Base-by-base conservation (phyloP, 1,140 invertebrate species). In the Bombus confusus region DNA sequence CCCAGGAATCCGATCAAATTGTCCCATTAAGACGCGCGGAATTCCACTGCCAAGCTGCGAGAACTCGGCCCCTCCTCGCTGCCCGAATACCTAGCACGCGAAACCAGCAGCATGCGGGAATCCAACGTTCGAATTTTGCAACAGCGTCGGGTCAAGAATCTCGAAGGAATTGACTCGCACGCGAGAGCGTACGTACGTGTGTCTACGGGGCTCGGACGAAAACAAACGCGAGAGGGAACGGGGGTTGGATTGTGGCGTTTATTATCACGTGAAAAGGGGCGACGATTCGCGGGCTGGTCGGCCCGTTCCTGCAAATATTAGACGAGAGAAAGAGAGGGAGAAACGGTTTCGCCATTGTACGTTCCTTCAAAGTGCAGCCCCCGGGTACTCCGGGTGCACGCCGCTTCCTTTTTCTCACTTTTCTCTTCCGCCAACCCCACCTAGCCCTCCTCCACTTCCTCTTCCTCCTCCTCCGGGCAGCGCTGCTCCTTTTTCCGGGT, bases 401-500 rank as follows among this genome's bases (percentile, higher is more conserved):
- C 84, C 88, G 88, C 86, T 90, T 90, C 86, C 89, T 89, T 90
- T 90, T 90, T 90, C 89, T 90, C 89, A 85, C 86, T 90, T 90
- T 90, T 87, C 89, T 90, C 89, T 78, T 86, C 81, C 85, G 79
- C 78, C 66, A 79, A 62, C 75, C 39, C 59, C 34, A 10, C 8
- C 43, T 52, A 3, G 18, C 59, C 31, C 0, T 57, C 28, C 18
- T 66, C 57, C 25, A 9, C 68, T 31, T 66, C 80, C 81, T 76
- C 75, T 34, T 62, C 75, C 82, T 64, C 52, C 78, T 74, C 78
- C 81, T 83, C 62, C 88, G 86, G 78, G 73, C 83, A 64, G 76
- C 90, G 77, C 87, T 91, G 89, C 87, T 90, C 88, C 89, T 91
- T 91, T 91, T 90, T 91, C 89, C 90, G 87, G 89, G 87, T 91